Evolutionary conservation across 2,113 vertebrate genomes (phyloP), one percentile per base, ranked within the genome.

Genomic region (Nothobranchius furzeri): DNA sequence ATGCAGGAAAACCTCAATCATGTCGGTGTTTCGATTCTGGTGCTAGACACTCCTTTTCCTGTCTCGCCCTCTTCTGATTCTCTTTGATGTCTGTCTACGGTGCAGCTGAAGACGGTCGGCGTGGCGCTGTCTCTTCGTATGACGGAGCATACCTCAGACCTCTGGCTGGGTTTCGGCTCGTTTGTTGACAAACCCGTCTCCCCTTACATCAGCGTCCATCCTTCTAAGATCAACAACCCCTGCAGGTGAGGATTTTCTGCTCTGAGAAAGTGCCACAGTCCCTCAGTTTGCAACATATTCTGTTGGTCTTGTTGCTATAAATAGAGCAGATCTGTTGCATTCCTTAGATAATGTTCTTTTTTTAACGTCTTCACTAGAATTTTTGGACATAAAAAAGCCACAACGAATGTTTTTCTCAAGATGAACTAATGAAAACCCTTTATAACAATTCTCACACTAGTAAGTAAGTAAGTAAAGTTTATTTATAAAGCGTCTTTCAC

Each of bases 131-230:
- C 95, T 59, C 94, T 93, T 64, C 95, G 94, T 65, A 98, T 98
- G 96, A 90, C 79, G 3, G 92, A 94, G 70, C 93, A 97, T 89
- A 95, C 97, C 69, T 93, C 88, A 48, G 96, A 98, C 90, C 95
- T 99, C 78, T 93, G 93, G 83, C 91, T 98, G 75, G 98, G 98
- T 60, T 99, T 98, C 76, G 98, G 98, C 78, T 98, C 98, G 0
- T 99, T 98, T 37, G 98, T 99, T 78, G 98, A 99, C 91, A 99
- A 99, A 82, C 97, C 98, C 0, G 95, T 98, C 15, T 97, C 97
- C 13, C 98, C 98, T 0, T 99, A 96, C 79, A 98, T 98, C 74
- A 96, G 94, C 53, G 95, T 98, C 68, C 96, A 99, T 75, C 96
- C 98, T 40, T 94, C 94, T 0, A 96, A 96, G 93, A 95, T 99